Percentiles rank a stretch among this genome's conserved stretches.
Conservation (phyloP, 2,888 invertebrate species). For the Deroplatys truncata region DNA sequence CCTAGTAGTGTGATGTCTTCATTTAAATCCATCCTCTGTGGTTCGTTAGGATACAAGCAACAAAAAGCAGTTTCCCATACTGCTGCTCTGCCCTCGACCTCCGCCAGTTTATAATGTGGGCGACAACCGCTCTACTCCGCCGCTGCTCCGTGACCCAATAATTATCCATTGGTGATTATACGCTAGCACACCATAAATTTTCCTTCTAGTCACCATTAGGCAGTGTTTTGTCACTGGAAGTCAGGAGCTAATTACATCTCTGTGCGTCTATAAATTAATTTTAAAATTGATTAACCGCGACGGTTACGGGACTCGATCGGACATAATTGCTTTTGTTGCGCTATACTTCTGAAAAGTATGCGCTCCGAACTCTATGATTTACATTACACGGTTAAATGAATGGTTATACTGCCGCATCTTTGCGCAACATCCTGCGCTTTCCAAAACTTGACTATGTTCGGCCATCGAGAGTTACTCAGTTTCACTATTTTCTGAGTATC, state of each 20-base stretch:
- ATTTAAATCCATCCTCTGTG: too few species aligned
- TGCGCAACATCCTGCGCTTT: too few species aligned
- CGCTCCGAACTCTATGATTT: not conserved
- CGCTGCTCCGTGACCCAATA: not conserved
- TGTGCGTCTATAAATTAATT: not conserved
- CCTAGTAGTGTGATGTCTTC: too few species aligned
- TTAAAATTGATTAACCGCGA: not conserved
- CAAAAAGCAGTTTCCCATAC: not conserved
- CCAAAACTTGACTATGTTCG: too few species aligned
- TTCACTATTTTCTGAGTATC: too few species aligned
- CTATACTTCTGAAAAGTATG: not conserved
- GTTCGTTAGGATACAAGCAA: too few species aligned
- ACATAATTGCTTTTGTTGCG: not conserved
- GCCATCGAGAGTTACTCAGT: too few species aligned
- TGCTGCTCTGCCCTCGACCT: not conserved
- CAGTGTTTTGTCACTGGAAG: not conserved
- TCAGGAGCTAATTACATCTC: not conserved
- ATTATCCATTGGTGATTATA: not conserved
- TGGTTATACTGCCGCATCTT: too few species aligned
- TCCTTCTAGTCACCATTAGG: not conserved
- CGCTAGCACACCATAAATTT: not conserved
- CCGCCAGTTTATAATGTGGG: too few species aligned
- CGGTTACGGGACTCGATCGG: not conserved
- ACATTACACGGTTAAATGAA: not conserved
- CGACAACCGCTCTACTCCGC: not conserved